Evolutionary conservation across 2,113 vertebrate species (phyloP).

Genomic region (Pollimyrus isidori): DNA sequence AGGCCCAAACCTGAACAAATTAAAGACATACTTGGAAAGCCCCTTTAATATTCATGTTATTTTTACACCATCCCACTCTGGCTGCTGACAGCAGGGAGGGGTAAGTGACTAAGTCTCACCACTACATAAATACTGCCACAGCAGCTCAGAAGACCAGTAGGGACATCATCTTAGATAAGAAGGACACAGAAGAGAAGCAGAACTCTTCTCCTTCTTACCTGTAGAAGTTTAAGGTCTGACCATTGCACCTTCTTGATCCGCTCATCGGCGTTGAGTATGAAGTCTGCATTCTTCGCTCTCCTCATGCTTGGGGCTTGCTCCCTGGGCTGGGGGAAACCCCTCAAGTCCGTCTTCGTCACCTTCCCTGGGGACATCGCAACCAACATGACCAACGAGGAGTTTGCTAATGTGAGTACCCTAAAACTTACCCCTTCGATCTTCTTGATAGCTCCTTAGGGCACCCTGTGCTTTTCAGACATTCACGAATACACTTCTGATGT

Average conservation of each 20-base stretch:
- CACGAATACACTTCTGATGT: background rate
- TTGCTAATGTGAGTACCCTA: conserved; percentile 70
- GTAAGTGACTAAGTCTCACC: conserved; percentile 49
- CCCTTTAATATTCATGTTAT: background rate
- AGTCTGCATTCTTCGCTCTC: conserved; percentile 37
- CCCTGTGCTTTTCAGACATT: background rate
- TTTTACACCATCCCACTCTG: background rate
- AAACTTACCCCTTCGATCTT: background rate
- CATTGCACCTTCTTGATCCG: background rate
- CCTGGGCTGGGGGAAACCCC: conserved; percentile 50
- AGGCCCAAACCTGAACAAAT: too few species aligned
- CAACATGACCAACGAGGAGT: conserved; percentile 56
- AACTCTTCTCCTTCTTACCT: background rate
- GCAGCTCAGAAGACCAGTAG: conserved; percentile 30
- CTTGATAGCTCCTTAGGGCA: background rate
- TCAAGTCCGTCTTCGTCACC: conserved; percentile 54
- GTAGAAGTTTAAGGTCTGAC: background rate
- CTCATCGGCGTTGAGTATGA: conserved; percentile 46
- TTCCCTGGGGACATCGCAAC: conserved; percentile 72
- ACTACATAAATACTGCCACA: conserved; percentile 49
- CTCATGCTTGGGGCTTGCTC: conserved; percentile 51
- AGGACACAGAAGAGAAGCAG: conserved; percentile 21
- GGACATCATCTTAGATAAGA: conserved; percentile 7
- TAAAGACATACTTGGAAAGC: background rate
- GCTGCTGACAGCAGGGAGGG: conserved; percentile 24